Evolutionary conservation across 2,888 invertebrate genomes (phyloP).

Genomic region (Sphaerophoria rueppellii): DNA sequence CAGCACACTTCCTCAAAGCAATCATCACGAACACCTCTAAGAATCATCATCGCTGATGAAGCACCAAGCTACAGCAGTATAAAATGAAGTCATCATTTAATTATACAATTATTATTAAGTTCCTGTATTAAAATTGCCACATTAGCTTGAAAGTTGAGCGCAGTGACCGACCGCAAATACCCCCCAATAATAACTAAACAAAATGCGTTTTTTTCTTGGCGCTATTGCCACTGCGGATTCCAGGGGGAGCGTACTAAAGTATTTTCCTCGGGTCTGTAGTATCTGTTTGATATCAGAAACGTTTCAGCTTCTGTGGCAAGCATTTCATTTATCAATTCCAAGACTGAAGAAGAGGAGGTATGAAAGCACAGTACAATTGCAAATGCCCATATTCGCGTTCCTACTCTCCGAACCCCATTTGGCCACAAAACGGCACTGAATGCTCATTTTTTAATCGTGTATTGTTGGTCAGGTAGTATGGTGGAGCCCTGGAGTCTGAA

Average conservation of each 20-base stretch:
- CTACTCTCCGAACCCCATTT: not conserved
- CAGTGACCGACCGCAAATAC: constrained; percentile 52
- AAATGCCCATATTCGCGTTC: constrained; percentile 45
- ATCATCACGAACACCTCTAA: constrained; percentile 45
- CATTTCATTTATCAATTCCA: constrained; percentile 64
- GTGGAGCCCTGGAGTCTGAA: constrained; percentile 66
- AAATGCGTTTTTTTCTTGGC: not conserved
- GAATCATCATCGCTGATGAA: not conserved
- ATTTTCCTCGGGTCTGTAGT: constrained; percentile 28
- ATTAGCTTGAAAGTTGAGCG: constrained; percentile 60
- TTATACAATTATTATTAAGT: constrained; percentile 60
- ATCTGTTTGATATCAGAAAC: constrained; percentile 67
- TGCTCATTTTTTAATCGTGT: not conserved
- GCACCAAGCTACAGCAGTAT: constrained; percentile 13
- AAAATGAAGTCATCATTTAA: constrained; percentile 72
- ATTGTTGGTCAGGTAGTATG: not conserved
- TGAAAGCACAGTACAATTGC: constrained; percentile 68
- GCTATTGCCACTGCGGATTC: not conserved
- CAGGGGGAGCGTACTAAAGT: not conserved
- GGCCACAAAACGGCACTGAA: constrained; percentile 5
- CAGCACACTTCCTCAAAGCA: not conserved
- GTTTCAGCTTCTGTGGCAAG: constrained; percentile 67
- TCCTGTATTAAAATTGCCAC: constrained; percentile 47
- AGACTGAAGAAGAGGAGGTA: constrained; percentile 14
- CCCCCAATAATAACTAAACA: not conserved